These are phyloP conservation scores for Zaprionus gabonicus DNA, from an alignment of 1,140 invertebrate genomes.

Conservation along the genomic window DNA sequence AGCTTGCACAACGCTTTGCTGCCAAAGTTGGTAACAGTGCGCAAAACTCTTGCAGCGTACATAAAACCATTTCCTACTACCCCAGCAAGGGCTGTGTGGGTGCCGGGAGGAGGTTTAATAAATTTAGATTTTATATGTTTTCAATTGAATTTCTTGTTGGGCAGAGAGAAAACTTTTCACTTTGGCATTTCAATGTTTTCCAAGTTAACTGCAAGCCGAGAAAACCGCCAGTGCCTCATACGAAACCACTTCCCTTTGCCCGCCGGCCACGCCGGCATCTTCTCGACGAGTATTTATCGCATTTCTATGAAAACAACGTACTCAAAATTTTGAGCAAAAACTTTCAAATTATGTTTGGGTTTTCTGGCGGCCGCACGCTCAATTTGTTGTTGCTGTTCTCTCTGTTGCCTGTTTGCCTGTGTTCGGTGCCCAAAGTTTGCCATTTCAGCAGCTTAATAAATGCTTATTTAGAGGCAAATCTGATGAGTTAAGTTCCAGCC, in stretches of 20 bases:
- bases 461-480: conserved; percentile 80
- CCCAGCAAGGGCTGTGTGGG: neutral
- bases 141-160: conserved; percentile 69
- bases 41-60: conserved; percentile 16
- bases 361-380: conserved; percentile 43
- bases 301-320: conserved; percentile 81
- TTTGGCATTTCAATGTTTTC: conserved; percentile 80
- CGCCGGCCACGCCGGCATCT: neutral
- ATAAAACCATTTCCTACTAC: neutral
- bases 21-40: conserved; percentile 52
- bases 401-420: conserved; percentile 19
- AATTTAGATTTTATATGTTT: conserved; percentile 77
- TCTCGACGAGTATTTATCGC: conserved; percentile 70
- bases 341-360: conserved; percentile 79
- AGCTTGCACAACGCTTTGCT: conserved; percentile 57
- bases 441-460: conserved; percentile 74
- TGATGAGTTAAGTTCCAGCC: conserved; percentile 71
- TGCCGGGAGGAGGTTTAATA: conserved; percentile 51
- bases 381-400: conserved; percentile 40
- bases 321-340: conserved; percentile 75
- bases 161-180: conserved; percentile 67
- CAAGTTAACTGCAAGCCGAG: conserved; percentile 71
- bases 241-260: conserved; percentile 44
- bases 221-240: conserved; percentile 39
- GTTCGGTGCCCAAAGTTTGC: conserved; percentile 54